A percentile compares a stretch with the other conserved stretches of the same genome.
These are phyloP conservation scores for Cyclopterus lumpus DNA, from an alignment of 2,797 vertebrate genomes.

Conservation along the genomic window DNA sequence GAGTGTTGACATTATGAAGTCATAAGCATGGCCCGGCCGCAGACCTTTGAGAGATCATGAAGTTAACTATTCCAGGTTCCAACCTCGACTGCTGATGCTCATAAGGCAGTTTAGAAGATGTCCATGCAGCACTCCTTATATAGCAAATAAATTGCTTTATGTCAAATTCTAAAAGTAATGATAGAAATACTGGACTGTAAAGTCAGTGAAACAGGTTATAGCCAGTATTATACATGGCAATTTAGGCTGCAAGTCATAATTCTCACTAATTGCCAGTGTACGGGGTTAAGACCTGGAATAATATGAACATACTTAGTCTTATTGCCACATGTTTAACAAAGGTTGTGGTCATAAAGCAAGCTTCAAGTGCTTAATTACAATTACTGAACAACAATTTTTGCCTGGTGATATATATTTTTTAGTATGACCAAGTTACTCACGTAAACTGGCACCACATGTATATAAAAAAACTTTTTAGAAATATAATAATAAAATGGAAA, in stretches of 20 bases:
- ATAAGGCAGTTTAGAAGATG: slow-evolving; percentile 24
- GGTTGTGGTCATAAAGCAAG: background rate
- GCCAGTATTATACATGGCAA: background rate
- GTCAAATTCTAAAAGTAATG: slow-evolving; percentile 2
- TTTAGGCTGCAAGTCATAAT: background rate
- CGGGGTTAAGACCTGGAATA: background rate
- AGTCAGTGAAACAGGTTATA: background rate
- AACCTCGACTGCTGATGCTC: background rate
- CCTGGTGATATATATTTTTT: background rate
- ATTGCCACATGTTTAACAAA: background rate
- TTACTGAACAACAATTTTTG: background rate
- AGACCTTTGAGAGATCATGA: slow-evolving; percentile 1
- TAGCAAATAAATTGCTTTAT: slow-evolving; percentile 8
- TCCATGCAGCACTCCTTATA: background rate
- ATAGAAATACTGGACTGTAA: background rate
- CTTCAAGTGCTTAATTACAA: background rate
- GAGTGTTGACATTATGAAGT: too few relatives aligned
- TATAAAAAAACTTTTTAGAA: slow-evolving; percentile 1
- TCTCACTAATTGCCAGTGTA: background rate
- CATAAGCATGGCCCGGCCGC: background rate
- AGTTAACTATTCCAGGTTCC: too few relatives aligned
- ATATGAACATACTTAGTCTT: background rate
- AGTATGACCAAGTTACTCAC: background rate
- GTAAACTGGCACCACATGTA: background rate
- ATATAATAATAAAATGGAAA: slow-evolving; percentile 3